A percentile compares a stretch with the other conserved stretches of the same genome.
Evolutionary conservation across 2,888 invertebrate species (phyloP).

Genomic region (Crocallis elinguaria): DNA sequence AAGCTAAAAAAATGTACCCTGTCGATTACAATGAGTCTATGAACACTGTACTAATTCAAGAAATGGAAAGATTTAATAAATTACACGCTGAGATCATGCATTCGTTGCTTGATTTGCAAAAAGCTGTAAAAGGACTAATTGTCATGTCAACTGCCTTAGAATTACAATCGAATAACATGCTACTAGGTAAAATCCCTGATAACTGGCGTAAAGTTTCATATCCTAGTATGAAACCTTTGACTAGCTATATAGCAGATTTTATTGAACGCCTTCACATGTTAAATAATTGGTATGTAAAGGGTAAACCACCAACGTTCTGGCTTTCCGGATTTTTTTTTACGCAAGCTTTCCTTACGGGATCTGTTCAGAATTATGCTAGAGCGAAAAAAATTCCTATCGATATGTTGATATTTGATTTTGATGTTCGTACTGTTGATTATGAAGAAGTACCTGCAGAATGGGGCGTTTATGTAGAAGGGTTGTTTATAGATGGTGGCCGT

Average conservation of each 20-base stretch:
- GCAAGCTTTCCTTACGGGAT: conserved; percentile 96
- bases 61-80: conserved; percentile 89
- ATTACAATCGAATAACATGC: conserved; percentile 87
- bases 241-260: conserved; percentile 93
- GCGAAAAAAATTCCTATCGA: conserved; percentile 95
- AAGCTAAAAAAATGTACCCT: conserved; percentile 87
- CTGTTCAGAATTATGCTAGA: conserved; percentile 95
- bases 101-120: conserved; percentile 90
- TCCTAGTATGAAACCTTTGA: conserved; percentile 94
- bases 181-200: conserved; percentile 90
- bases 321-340: conserved; percentile 97
- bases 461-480: conserved; percentile 89
- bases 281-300: conserved; percentile 87
- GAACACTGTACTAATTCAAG: conserved; percentile 93
- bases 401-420: conserved; percentile 90
- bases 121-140: conserved; percentile 92
- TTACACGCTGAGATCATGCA: conserved; percentile 86
- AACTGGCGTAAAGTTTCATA: conserved; percentile 94
- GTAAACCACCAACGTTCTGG: conserved; percentile 95
- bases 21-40: conserved; percentile 92
- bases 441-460: conserved; percentile 77
- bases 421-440: conserved; percentile 82
- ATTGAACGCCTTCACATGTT: conserved; percentile 90
- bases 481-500: conserved; percentile 94
- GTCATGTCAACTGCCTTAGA: conserved; percentile 95